phyloP scores from a whole-genome alignment of 2,797 vertebrate genomes.

The Pseudochromis fuscus region DNA sequence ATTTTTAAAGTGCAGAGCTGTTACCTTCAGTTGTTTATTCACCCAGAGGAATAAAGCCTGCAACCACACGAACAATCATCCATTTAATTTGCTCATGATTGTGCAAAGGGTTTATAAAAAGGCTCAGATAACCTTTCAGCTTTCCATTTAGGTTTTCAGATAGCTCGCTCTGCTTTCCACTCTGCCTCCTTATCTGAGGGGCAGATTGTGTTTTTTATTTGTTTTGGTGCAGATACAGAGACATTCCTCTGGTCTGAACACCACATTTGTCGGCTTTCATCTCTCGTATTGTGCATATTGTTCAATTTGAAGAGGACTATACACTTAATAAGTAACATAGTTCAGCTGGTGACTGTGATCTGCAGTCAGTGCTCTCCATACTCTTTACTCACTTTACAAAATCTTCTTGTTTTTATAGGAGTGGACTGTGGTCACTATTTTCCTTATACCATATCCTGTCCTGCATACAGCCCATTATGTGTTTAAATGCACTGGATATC shows the following conservation, averaged over 20 bases:
- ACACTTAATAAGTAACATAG: background rate
- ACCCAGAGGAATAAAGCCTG: conserved; percentile 46
- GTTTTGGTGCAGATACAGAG: conserved; percentile 14
- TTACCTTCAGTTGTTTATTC: conserved; percentile 33
- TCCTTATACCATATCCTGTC: conserved; percentile 20
- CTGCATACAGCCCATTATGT: conserved; percentile 25
- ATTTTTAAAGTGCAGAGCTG: conserved; percentile 24
- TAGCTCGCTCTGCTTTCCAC: conserved; percentile 37
- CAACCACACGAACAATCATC: conserved; percentile 24
- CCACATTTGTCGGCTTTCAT: conserved; percentile 9
- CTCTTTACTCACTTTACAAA: background rate
- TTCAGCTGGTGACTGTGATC: background rate
- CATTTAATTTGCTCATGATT: conserved; percentile 37
- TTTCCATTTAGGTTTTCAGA: conserved; percentile 46
- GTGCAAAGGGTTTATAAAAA: conserved; percentile 27
- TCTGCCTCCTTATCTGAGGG: conserved; percentile 35
- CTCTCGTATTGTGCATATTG: background rate
- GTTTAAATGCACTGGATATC: conserved; percentile 42
- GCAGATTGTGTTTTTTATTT: conserved; percentile 29
- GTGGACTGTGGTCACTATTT: conserved; percentile 18
- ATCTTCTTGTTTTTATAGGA: background rate
- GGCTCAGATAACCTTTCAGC: conserved; percentile 49
- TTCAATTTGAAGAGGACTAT: background rate
- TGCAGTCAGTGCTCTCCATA: background rate
- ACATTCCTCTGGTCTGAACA: conserved; percentile 28